These are phyloP conservation scores for Acanthaster planci DNA, from an alignment of 35 echinoderm and acorn worm species.

Conservation along the genomic window DNA sequence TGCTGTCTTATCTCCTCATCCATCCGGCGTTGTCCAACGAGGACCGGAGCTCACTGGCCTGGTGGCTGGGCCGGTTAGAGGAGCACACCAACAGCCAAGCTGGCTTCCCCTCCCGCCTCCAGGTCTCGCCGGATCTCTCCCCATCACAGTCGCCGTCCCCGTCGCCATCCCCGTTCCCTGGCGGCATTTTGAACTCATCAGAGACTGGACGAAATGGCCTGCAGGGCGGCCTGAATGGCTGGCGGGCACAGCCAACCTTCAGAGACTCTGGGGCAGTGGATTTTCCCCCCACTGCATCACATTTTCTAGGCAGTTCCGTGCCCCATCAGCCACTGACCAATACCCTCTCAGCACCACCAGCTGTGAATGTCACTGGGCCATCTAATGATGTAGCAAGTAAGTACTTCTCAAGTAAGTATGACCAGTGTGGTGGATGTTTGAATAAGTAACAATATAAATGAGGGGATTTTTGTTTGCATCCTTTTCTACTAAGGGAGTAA, in stretches of 20 bases:
- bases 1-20: constrained; percentile 92
- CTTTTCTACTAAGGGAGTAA: too few species aligned
- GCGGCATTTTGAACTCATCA: constrained; percentile 16
- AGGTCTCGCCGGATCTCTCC: constrained; percentile 4
- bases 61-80: constrained; percentile 79
- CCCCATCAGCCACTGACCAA: constrained; percentile 72
- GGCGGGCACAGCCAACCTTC: constrained; percentile 44
- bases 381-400: constrained; percentile 65
- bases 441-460: too few species aligned
- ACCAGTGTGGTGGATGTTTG: too few species aligned
- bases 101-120: background rate
- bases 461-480: too few species aligned
- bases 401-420: constrained; percentile 7
- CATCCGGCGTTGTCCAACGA: constrained; percentile 92
- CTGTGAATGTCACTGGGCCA: constrained; percentile 77
- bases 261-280: constrained; percentile 66
- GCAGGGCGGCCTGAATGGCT: constrained; percentile 66
- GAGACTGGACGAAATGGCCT: constrained; percentile 25
- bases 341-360: constrained; percentile 90
- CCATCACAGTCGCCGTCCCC: constrained; percentile 50
- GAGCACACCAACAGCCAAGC: constrained; percentile 53
- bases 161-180: constrained; percentile 40
- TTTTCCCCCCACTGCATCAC: constrained; percentile 1
- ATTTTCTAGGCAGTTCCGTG: constrained; percentile 30
- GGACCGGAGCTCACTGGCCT: constrained; percentile 74